Evolutionary conservation across 2,113 vertebrate species (phyloP).

Genomic region (Leptocoma aspasia): DNA sequence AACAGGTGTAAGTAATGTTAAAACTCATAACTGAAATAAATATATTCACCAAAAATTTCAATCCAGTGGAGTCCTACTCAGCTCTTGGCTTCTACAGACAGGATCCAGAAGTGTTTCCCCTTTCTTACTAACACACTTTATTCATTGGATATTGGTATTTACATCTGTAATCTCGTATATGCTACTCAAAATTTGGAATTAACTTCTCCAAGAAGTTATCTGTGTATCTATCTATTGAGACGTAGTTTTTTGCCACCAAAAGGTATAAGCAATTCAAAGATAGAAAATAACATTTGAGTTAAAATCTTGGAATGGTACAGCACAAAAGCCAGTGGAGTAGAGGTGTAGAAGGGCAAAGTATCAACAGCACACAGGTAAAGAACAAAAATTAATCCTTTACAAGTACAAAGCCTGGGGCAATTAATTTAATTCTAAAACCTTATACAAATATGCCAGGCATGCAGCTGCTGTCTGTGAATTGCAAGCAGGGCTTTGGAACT

Average conservation of each 20-base stretch:
- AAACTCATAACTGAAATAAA: background rate
- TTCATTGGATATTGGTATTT: background rate
- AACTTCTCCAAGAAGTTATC: background rate
- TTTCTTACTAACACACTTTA: background rate
- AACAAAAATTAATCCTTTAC: background rate
- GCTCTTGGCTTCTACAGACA: background rate
- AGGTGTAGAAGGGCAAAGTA: background rate
- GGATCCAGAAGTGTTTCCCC: background rate
- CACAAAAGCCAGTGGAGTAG: background rate
- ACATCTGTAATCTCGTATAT: background rate
- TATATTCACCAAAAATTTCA: background rate
- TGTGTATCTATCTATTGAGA: background rate
- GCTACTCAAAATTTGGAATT: background rate
- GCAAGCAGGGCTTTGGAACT: slow-evolving; percentile 21
- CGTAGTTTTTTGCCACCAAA: background rate
- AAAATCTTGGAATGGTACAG: background rate
- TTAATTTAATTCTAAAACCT: slow-evolving; percentile 20
- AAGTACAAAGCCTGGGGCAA: background rate
- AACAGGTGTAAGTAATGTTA: slow-evolving; percentile 25
- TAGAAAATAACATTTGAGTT: background rate
- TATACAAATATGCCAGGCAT: background rate
- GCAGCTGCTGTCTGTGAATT: slow-evolving; percentile 3
- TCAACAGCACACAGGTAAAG: background rate
- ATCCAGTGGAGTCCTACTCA: background rate
- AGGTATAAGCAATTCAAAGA: background rate